Evolutionary conservation across 2,797 vertebrate genomes (phyloP).

Genomic region (Centropyge bicolor): DNA sequence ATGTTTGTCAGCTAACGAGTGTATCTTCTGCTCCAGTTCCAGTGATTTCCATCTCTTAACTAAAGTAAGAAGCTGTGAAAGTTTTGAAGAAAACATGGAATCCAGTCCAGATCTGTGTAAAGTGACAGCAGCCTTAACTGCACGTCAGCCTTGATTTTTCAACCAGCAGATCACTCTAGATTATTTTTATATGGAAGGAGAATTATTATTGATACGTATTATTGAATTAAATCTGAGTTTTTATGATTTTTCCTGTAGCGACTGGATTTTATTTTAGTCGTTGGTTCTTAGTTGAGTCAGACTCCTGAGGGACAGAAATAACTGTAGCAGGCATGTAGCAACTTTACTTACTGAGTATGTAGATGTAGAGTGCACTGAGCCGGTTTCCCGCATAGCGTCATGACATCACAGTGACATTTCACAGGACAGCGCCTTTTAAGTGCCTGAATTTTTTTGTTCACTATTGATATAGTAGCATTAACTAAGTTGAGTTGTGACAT

Average conservation of each 20-base stretch:
- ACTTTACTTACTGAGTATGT: not conserved
- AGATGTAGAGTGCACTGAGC: not conserved
- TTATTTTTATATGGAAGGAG: slow-evolving; percentile 2
- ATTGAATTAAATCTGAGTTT: not conserved
- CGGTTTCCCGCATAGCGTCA: slow-evolving; percentile 1
- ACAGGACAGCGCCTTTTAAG: not conserved
- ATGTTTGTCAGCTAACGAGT: not conserved
- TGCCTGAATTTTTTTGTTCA: not conserved
- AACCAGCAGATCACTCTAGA: not conserved
- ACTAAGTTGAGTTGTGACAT: not conserved
- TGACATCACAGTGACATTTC: not conserved
- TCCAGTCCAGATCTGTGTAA: slow-evolving; percentile 1
- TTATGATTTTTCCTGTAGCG: not conserved
- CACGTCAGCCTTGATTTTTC: slow-evolving; percentile 13
- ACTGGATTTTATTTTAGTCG: slow-evolving; percentile 11
- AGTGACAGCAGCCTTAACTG: not conserved
- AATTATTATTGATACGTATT: not conserved
- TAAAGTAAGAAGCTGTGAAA: not conserved
- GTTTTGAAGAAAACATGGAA: not conserved
- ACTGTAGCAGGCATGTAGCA: slow-evolving; percentile 1
- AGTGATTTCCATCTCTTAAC: not conserved
- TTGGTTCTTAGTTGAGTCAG: not conserved
- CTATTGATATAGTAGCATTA: not conserved
- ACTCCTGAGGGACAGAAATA: slow-evolving; percentile 6
- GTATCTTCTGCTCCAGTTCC: not conserved